These are phyloP conservation scores for Cheirogaleus major DNA, from an alignment of 2,797 vertebrate genomes.

Conservation along the genomic window DNA sequence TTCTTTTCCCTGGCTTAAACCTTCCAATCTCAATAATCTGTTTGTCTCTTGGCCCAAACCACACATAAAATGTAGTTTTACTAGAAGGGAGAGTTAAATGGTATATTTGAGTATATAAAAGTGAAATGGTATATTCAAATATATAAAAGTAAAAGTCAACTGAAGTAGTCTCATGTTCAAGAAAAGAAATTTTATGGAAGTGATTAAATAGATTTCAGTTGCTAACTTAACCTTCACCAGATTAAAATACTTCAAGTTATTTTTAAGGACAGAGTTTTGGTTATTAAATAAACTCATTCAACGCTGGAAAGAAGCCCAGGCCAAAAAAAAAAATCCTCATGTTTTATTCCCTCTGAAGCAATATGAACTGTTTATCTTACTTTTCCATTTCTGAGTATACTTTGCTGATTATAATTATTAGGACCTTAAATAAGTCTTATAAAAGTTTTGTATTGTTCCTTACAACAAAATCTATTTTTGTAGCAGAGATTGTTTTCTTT, in stretches of 20 bases:
- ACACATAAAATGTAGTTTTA: background rate
- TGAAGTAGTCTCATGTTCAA: background rate
- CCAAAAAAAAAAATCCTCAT: background rate
- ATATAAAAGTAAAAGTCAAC: background rate
- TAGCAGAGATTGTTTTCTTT: conserved; percentile 40
- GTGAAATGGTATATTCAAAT: background rate
- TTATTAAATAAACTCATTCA: conserved; percentile 15
- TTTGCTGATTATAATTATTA: conserved; percentile 36
- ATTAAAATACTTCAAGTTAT: background rate
- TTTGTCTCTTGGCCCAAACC: background rate
- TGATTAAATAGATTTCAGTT: background rate
- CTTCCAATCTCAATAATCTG: background rate
- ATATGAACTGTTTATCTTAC: background rate
- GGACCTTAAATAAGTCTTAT: conserved; percentile 20
- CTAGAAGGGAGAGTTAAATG: background rate
- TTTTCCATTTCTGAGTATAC: conserved; percentile 46
- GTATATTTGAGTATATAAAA: background rate
- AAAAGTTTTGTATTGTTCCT: background rate
- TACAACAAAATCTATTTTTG: conserved; percentile 5
- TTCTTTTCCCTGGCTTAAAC: background rate
- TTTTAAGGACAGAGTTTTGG: background rate
- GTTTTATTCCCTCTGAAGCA: conserved; percentile 1
- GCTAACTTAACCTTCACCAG: background rate
- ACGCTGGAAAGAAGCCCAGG: background rate
- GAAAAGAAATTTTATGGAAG: background rate